phyloP scores from a whole-genome alignment of 2,888 invertebrate species.

The Tortrix viridana region DNA sequence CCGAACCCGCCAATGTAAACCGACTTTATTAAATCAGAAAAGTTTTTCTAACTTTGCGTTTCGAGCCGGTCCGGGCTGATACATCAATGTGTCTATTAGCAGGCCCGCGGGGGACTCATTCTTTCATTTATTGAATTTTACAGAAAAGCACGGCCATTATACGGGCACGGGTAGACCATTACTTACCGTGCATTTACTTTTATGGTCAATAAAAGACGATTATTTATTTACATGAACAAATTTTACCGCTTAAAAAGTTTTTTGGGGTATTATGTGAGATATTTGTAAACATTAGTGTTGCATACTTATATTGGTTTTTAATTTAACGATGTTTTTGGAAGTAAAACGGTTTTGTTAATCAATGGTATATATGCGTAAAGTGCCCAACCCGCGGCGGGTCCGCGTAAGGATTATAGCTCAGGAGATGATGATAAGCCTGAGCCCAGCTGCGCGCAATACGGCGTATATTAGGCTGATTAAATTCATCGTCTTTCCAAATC shows the following conservation, averaged over 20 bases:
- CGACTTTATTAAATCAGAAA: conserved; percentile 47
- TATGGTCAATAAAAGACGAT: conserved; percentile 20
- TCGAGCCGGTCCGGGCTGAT: conserved; percentile 53
- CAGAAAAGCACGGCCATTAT: conserved; percentile 55
- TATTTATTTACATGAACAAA: conserved; percentile 16
- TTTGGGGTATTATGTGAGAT: not conserved
- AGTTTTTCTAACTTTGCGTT: conserved; percentile 29
- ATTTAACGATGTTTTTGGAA: too few relatives aligned
- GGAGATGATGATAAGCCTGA: too few relatives aligned
- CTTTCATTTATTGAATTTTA: conserved; percentile 73
- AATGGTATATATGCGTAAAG: too few relatives aligned
- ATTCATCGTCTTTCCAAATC: too few relatives aligned
- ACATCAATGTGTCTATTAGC: conserved; percentile 78
- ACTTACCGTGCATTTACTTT: conserved; percentile 13
- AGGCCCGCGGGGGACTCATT: conserved; percentile 62
- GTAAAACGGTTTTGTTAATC: too few relatives aligned
- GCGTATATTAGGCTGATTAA: too few relatives aligned
- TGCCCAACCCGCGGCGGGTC: too few relatives aligned
- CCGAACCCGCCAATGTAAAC: conserved; percentile 49
- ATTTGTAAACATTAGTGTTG: not conserved
- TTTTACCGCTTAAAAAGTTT: not conserved
- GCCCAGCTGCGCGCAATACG: too few relatives aligned
- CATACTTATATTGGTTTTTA: too few relatives aligned
- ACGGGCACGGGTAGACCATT: conserved; percentile 47
- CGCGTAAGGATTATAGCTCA: too few relatives aligned